Evolutionary conservation across 2,888 invertebrate genomes (phyloP), one percentile per base, ranked within the genome.

Genomic region (Drosophila crucigera): DNA sequence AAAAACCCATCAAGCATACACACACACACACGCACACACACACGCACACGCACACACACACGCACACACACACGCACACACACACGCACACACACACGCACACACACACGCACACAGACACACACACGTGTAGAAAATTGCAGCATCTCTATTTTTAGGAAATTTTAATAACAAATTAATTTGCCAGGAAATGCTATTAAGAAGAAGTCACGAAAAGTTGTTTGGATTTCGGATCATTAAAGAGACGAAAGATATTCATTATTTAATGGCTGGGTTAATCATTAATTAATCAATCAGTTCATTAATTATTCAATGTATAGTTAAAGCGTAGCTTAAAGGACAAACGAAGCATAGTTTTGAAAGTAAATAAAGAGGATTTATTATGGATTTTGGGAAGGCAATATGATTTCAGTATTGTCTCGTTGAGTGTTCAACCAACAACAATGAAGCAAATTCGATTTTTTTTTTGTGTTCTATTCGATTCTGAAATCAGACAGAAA

Each of bases 1-100:
- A 16, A n/a, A 58, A 47, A 11, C 68, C 55, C 50, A 68, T 52
- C 68, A 61, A 10, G 43, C 37, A 22, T 7, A 53, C 31, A 25
- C 67, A 37, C 30, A 33, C 58, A 14, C 41, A 37, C n/a, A 22
- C 10, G 25, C 47, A 43, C 43, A 53, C 35, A 6, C 62, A 19
- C 16, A 16, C 50, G 2, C 22, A 25, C 28, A 10, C 19, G 19
- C 30, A 37, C 33, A 30, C 22, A n/a, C 10, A 30, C 47, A 54
- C 41, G n/a, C 67, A 37, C 30, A 33, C 58, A 14, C 41, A 37
- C n/a, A 22, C 10, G 25, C 47, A 43, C 43, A 53, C 35, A 6
- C 37, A 22, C 5, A 53, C 31, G n/a, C 67, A 37, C 30, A 33
- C 58, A 14, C 41, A 37, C n/a, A 22, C 10, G 25, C 47, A 43